A percentile compares a stretch with the other conserved stretches of the same genome.
phyloP scores from a whole-genome alignment of 2,888 invertebrate genomes.

The Apodemia hepburni region DNA sequence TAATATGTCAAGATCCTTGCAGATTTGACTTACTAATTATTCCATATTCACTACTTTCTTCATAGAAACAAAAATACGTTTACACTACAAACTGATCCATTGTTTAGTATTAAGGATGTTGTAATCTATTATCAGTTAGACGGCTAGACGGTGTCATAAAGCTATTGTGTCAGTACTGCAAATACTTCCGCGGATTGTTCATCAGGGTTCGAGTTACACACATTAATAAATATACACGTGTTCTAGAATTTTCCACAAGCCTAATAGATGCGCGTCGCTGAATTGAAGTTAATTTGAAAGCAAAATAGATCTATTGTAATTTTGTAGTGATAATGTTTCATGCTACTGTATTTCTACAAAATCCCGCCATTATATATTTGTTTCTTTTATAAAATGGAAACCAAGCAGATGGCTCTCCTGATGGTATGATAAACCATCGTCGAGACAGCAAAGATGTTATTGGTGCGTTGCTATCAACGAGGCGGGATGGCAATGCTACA shows the following conservation, averaged over 20 bases:
- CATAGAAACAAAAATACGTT: too few relatives aligned
- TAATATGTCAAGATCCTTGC: too few relatives aligned
- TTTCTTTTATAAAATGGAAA: too few relatives aligned
- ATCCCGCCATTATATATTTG: too few relatives aligned
- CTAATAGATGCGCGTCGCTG: neutral
- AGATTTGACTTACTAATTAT: too few relatives aligned
- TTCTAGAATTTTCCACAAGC: slow-evolving; percentile 17
- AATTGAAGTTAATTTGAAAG: slow-evolving; percentile 10
- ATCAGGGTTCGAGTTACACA: slow-evolving; percentile 39
- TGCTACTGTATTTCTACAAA: too few relatives aligned
- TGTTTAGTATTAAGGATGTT: slow-evolving; percentile 31
- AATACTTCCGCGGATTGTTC: slow-evolving; percentile 55
- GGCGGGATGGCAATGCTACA: too few relatives aligned
- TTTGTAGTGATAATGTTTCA: neutral
- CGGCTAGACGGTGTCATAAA: slow-evolving; percentile 49
- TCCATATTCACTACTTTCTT: too few relatives aligned
- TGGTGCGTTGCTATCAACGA: too few relatives aligned
- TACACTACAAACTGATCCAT: neutral
- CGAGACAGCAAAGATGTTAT: too few relatives aligned
- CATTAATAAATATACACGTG: slow-evolving; percentile 28
- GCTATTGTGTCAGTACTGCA: slow-evolving; percentile 44
- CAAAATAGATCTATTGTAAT: slow-evolving; percentile 13
- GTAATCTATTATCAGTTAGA: slow-evolving; percentile 33
- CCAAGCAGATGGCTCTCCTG: too few relatives aligned
- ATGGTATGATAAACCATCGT: too few relatives aligned